Conservation (phyloP, 2,113 vertebrate genomes). For the Puma concolor region DNA sequence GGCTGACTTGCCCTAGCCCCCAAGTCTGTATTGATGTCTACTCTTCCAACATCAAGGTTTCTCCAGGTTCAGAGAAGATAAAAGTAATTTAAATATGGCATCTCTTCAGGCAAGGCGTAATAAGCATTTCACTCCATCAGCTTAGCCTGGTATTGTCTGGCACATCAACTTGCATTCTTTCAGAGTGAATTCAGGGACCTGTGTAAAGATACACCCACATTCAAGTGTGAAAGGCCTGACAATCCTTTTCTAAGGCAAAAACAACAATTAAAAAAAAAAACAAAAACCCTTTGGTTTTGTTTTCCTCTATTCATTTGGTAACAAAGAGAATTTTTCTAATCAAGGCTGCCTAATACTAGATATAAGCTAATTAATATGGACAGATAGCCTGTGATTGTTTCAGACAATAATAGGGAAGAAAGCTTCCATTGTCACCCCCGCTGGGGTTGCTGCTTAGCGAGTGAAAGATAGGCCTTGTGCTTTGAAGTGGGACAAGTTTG, state of each 20-base stretch:
- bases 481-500: conserved; percentile 66
- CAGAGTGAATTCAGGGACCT: conserved; percentile 39
- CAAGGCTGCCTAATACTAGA: conserved; percentile 73
- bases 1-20: not conserved
- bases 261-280: conserved; percentile 30
- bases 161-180: conserved; percentile 10
- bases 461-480: conserved; percentile 71
- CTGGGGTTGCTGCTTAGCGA: conserved; percentile 57
- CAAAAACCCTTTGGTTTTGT: conserved; percentile 67
- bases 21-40: not conserved
- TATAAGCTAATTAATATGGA: conserved; percentile 79
- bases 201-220: conserved; percentile 48
- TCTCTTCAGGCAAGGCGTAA: not conserved
- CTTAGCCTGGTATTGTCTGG: not conserved
- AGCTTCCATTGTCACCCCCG: conserved; percentile 70
- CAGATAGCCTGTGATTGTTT: conserved; percentile 79
- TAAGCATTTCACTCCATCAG: not conserved
- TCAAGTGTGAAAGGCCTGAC: conserved; percentile 48
- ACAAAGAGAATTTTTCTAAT: conserved; percentile 72
- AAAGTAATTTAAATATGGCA: not conserved
- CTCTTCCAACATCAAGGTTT: not conserved
- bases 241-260: conserved; percentile 55
- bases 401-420: conserved; percentile 75
- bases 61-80: conserved; percentile 42
- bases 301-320: conserved; percentile 77